Evolutionary conservation across 2,113 vertebrate species (phyloP).

Genomic region (Oriolus oriolus): DNA sequence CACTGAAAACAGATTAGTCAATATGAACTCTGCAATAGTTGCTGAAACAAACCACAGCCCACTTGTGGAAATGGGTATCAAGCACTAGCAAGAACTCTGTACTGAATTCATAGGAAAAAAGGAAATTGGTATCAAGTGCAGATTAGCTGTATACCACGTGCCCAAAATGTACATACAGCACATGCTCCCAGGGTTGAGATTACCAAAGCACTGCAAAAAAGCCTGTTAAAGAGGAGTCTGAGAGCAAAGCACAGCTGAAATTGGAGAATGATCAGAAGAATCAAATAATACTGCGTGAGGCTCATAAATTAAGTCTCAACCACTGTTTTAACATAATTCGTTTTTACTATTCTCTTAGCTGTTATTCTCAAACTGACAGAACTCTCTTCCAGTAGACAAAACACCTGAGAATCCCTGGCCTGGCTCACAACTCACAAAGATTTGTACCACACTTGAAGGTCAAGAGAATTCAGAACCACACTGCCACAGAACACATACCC

Average conservation of each 20-base stretch:
- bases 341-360: neutral
- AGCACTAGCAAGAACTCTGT: neutral
- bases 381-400: neutral
- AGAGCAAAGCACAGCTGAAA: neutral
- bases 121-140: neutral
- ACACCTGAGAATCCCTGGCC: neutral
- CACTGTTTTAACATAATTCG: neutral
- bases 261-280: neutral
- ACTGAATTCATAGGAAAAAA: neutral
- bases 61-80: neutral
- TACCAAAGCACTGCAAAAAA: neutral
- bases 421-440: neutral
- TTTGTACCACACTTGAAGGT: neutral
- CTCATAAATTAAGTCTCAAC: neutral
- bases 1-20: neutral
- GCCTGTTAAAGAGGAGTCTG: neutral
- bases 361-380: neutral
- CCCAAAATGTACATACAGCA: neutral
- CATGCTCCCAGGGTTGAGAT: neutral
- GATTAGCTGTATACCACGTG: neutral
- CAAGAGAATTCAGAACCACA: neutral
- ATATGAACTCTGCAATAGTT: neutral
- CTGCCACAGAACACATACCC: neutral
- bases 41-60: neutral
- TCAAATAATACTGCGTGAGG: neutral